Percentiles rank a stretch among this genome's conserved stretches.
phyloP scores from a whole-genome alignment of 2,113 vertebrate species.

The Eptesicus fuscus region DNA sequence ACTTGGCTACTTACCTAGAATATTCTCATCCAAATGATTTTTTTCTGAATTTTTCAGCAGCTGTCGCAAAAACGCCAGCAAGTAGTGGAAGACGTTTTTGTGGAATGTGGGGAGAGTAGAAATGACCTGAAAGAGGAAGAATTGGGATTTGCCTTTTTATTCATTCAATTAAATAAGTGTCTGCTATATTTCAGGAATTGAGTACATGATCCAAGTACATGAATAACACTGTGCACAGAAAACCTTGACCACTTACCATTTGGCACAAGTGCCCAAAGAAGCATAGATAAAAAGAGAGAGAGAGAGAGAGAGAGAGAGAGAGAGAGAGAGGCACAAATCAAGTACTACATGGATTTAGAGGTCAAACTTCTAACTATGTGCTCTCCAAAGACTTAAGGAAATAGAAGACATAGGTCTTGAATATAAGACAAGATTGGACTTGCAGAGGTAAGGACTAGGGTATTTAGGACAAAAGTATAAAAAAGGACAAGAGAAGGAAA shows the following conservation, averaged over 20 bases:
- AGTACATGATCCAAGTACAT: not conserved
- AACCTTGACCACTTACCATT: not conserved
- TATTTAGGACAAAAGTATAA: not conserved
- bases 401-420: not conserved
- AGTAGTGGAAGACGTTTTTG: constrained; percentile 93
- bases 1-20: constrained; percentile 87
- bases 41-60: constrained; percentile 89
- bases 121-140: constrained; percentile 83
- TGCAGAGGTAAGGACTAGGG: not conserved
- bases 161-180: not conserved
- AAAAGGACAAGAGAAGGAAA: constrained; percentile 23
- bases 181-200: not conserved
- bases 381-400: not conserved
- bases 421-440: constrained; percentile 21
- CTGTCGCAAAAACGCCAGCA: constrained; percentile 93
- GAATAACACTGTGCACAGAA: not conserved
- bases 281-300: not conserved
- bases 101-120: constrained; percentile 89
- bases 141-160: not conserved
- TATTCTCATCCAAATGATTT: constrained; percentile 92
- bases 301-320: too few relatives aligned
- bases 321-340: not conserved
- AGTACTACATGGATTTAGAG: not conserved
- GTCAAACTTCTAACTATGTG: not conserved
- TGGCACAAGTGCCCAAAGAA: not conserved